Evolutionary conservation across 2,113 vertebrate species (phyloP).

Genomic region (Calcarius ornatus): DNA sequence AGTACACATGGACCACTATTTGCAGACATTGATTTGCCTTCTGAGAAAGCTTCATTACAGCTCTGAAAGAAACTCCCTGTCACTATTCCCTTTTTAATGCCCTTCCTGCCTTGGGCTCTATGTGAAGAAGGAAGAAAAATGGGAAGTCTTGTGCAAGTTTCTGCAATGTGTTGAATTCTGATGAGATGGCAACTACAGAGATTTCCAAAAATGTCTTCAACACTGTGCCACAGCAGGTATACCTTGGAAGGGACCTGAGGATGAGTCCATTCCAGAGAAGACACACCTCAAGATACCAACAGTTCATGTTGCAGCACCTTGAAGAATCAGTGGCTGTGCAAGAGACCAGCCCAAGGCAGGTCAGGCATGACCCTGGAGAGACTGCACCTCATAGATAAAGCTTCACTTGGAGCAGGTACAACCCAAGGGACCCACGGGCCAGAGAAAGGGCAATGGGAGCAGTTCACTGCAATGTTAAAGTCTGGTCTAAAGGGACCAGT

Average conservation of each 20-base stretch:
- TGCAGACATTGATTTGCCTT: neutral
- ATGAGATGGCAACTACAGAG: neutral
- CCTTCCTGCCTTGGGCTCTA: neutral
- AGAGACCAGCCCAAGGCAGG: neutral
- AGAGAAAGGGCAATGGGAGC: neutral
- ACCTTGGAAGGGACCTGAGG: neutral
- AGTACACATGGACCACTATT: neutral
- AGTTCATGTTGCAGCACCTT: neutral
- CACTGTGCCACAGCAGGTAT: neutral
- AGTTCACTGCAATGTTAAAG: neutral
- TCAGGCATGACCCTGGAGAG: neutral
- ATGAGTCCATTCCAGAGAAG: neutral
- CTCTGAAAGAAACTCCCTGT: neutral
- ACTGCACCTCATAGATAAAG: neutral
- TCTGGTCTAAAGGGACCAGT: neutral
- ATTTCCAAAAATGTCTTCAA: neutral
- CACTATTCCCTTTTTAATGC: neutral
- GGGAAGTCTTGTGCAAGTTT: neutral
- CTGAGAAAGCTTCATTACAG: neutral
- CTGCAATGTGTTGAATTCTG: neutral
- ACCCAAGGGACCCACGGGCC: accelerated
- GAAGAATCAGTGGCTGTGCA: neutral
- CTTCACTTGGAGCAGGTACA: neutral
- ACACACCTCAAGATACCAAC: neutral
- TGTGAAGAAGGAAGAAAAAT: neutral